phyloP scores from a whole-genome alignment of 1,140 invertebrate genomes.

The roundworm (Caenorhabditis elegans) region DNA sequence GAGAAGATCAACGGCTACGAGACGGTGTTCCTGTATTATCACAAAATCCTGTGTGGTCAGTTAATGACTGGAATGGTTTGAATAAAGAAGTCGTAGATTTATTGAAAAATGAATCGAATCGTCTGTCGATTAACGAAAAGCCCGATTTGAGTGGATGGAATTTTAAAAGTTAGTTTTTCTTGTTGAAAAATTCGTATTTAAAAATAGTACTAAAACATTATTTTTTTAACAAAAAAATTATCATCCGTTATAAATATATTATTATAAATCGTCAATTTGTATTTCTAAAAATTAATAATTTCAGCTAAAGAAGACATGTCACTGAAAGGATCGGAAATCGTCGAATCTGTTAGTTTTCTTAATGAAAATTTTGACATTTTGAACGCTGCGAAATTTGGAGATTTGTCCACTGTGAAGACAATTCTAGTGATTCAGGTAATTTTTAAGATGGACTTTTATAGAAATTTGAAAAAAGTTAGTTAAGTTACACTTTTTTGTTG shows the following conservation, averaged over 20 bases:
- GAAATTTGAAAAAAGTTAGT: not conserved
- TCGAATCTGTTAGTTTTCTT: conserved; percentile 53
- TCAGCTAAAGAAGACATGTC: not conserved
- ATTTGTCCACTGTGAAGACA: conserved; percentile 42
- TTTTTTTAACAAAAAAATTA: too few relatives aligned
- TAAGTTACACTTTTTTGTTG: too few relatives aligned
- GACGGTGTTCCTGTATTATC: not conserved
- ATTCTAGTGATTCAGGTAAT: conserved; percentile 62
- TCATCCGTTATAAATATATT: too few relatives aligned
- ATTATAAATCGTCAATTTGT: not conserved
- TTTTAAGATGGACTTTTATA: too few relatives aligned
- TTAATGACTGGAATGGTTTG: not conserved
- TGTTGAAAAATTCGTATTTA: too few relatives aligned
- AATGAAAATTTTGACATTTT: conserved; percentile 58
- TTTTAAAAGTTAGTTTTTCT: not conserved
- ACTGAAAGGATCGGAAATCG: conserved; percentile 18
- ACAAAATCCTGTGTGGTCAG: not conserved
- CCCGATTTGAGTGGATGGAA: not conserved
- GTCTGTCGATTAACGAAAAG: not conserved
- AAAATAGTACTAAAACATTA: too few relatives aligned
- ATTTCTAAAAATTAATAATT: not conserved
- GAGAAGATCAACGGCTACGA: not conserved
- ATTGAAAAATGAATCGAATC: not conserved
- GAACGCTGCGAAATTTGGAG: conserved; percentile 57
- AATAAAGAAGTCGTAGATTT: conserved; percentile 11